A percentile compares a stretch with the other conserved stretches of the same genome.
These are phyloP conservation scores for Marronus borbonicus DNA, from an alignment of 2,888 invertebrate species.

Conservation along the genomic window DNA sequence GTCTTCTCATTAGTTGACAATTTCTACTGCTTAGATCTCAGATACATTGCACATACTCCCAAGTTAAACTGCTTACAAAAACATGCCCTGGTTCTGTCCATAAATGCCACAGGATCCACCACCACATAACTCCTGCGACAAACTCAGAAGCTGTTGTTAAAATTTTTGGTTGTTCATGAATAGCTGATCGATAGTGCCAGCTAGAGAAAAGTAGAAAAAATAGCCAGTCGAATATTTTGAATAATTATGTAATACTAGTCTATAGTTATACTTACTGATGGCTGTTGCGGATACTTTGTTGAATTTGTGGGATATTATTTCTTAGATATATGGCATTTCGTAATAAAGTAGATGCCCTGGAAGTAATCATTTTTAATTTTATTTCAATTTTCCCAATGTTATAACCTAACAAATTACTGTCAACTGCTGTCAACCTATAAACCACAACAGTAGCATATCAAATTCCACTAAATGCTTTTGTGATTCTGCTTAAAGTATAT, in stretches of 20 bases:
- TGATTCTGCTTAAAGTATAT: too few species aligned
- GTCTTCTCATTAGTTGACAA: too few species aligned
- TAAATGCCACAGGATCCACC: slow-evolving; percentile 88
- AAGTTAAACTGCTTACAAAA: slow-evolving; percentile 74
- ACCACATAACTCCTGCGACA: slow-evolving; percentile 83
- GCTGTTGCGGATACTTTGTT: slow-evolving; percentile 68
- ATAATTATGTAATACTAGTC: slow-evolving; percentile 35
- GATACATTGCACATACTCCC: neutral
- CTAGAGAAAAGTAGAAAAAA: slow-evolving; percentile 66
- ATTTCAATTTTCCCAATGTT: neutral
- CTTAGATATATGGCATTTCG: slow-evolving; percentile 50
- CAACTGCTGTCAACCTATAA: neutral
- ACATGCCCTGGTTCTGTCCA: slow-evolving; percentile 84
- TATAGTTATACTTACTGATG: slow-evolving; percentile 57
- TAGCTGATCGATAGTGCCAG: slow-evolving; percentile 78
- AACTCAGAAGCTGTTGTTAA: slow-evolving; percentile 72
- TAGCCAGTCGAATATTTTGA: slow-evolving; percentile 11
- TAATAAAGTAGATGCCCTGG: slow-evolving; percentile 52
- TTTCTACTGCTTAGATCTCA: neutral
- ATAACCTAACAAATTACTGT: slow-evolving; percentile 20
- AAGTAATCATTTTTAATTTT: slow-evolving; percentile 55
- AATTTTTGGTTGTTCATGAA: slow-evolving; percentile 72
- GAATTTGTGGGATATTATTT: slow-evolving; percentile 55
- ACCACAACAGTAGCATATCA: neutral
- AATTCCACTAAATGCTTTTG: neutral